Conservation (phyloP, 2,113 vertebrate genomes). For the Vidua macroura region DNA sequence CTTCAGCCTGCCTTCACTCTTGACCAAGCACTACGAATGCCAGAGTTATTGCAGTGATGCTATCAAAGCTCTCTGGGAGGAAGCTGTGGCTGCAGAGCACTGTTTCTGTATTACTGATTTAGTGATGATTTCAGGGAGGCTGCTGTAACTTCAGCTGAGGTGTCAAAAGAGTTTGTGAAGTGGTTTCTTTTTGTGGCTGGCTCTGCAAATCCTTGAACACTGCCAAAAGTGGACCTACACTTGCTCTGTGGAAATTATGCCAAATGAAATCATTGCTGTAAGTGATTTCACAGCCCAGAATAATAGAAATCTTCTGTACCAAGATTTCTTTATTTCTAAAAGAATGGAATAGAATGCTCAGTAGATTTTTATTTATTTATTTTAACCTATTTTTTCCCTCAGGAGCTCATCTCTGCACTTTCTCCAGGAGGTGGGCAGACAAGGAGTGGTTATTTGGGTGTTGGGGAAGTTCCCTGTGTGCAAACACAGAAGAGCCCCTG, state of each 20-base stretch:
- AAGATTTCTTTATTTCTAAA: not conserved
- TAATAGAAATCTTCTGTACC: too few relatives aligned
- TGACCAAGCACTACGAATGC: not conserved
- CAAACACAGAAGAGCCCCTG: not conserved
- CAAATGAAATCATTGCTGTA: not conserved
- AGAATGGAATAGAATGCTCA: not conserved
- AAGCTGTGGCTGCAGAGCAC: not conserved
- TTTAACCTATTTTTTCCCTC: not conserved
- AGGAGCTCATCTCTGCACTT: not conserved
- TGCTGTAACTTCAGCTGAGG: not conserved
- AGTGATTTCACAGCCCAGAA: not conserved
- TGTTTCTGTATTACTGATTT: not conserved
- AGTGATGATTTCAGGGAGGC: not conserved
- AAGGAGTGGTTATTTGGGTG: not conserved
- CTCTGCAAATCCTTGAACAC: not conserved
- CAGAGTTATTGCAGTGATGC: not conserved
- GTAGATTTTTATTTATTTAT: not conserved
- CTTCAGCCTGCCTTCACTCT: not conserved
- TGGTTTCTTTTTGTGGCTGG: not conserved
- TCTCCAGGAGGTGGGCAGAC: not conserved
- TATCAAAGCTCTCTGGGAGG: not conserved
- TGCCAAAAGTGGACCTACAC: not conserved
- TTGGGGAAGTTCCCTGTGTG: not conserved
- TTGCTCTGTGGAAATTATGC: not conserved
- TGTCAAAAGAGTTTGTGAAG: not conserved